phyloP scores from a whole-genome alignment of 1,140 invertebrate species.

The Nylanderia fulva region DNA sequence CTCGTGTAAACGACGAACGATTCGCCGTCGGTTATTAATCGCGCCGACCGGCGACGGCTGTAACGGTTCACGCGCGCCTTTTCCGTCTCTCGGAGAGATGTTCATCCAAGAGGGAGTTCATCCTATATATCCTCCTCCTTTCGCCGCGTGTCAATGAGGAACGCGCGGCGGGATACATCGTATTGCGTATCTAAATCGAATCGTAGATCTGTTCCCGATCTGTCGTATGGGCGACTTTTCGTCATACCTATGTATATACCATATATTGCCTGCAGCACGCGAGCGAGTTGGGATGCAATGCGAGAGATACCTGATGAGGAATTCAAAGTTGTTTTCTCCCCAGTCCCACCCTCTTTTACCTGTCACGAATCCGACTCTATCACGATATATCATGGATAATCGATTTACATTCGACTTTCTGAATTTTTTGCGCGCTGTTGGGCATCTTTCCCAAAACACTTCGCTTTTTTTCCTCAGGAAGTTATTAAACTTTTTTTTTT shows the following conservation, averaged over 20 bases:
- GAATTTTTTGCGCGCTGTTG: conserved; percentile 43
- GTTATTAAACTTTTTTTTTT: conserved; percentile 29
- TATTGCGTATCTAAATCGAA: conserved; percentile 64
- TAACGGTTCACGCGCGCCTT: conserved; percentile 64
- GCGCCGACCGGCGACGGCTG: conserved; percentile 16
- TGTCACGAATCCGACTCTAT: conserved; percentile 61
- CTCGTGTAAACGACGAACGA: conserved; percentile 55
- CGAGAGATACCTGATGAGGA: conserved; percentile 56
- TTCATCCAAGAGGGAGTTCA: conserved; percentile 42
- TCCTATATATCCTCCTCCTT: conserved; percentile 1
- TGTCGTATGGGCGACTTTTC: conserved; percentile 70
- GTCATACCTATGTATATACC: conserved; percentile 31
- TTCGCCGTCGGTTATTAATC: conserved; percentile 69
- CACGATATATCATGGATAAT: conserved; percentile 73
- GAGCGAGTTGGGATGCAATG: conserved; percentile 7
- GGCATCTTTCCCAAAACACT: background rate
- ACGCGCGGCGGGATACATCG: conserved; percentile 45
- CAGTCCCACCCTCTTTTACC: conserved; percentile 67
- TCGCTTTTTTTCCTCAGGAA: background rate
- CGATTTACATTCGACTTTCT: conserved; percentile 70
- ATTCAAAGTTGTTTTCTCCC: conserved; percentile 64
- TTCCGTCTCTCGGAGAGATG: conserved; percentile 19
- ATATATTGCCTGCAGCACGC: background rate
- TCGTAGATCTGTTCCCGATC: conserved; percentile 70
- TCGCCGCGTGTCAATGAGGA: conserved; percentile 61